Evolutionary conservation across 2,797 vertebrate species (phyloP), one percentile per base, ranked within the genome.

Genomic region (Simalia tracyae): DNA sequence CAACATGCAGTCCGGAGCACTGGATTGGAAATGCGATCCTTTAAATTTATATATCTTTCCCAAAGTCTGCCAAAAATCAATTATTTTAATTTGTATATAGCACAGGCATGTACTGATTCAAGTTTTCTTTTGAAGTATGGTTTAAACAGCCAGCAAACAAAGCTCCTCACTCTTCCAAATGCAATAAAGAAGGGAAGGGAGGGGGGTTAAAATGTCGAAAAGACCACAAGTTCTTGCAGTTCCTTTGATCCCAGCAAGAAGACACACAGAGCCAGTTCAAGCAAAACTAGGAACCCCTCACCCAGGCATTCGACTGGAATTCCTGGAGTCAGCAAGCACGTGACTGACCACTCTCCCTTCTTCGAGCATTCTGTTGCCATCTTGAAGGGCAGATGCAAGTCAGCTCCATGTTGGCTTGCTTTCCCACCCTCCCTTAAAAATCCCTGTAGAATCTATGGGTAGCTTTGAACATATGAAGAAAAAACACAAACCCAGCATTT

Each of bases 41-140:
- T 95, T 95, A 95, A 96, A 96, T 97, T 96, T 96, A 96, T 96
- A 95, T 91, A 59, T 91, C 89, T 96, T 94, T 93, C 95, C 94
- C 94, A 90, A 96, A 95, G 92, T 76, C 95, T 96, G 95, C 95
- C 96, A 96, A 96, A 95, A 96, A 93, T 95, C 95, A 96, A 95
- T 97, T 97, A 95, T 96, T 97, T 96, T 95, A 96, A 96, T 96
- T 96, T 97, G 96, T 96, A 92, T 96, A 93, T 95, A 94, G 95
- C 89, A 85, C 93, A 94, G 93, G 87, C 92, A 91, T 92, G 88
- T 68, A 94, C 96, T 95, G 94, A 95, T 95, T 95, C 94, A 95
- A 96, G 87, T 92, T 93, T 46, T 95, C 95, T 95, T 96, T 95
- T 96, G 95, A 96, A 97, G 96, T 96, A 87, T 95, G 85, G 95